Evolutionary conservation across 2,797 vertebrate species (phyloP).

Genomic region (Chromobotia macracanthus): DNA sequence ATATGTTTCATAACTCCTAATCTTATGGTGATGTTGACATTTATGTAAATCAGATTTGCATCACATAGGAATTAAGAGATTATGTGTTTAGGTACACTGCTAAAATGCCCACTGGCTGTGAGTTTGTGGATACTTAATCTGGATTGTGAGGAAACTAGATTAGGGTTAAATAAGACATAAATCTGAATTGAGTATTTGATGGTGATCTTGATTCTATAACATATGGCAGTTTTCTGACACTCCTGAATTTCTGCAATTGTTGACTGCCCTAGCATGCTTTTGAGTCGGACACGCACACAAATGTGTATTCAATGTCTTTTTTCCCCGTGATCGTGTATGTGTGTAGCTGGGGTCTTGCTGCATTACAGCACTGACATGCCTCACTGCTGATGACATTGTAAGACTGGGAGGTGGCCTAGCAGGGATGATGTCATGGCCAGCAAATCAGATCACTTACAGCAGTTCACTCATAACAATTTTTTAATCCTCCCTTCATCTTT

Average conservation of each 20-base stretch:
- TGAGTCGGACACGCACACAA: background rate
- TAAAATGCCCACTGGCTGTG: background rate
- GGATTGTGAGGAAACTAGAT: conserved; percentile 37
- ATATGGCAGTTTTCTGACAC: conserved; percentile 71
- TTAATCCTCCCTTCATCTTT: background rate
- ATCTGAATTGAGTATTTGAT: conserved; percentile 53
- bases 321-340: background rate
- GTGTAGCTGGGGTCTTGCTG: conserved; percentile 62
- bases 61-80: conserved; percentile 18
- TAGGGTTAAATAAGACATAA: conserved; percentile 12
- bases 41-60: conserved; percentile 30
- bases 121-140: conserved; percentile 26
- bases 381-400: conserved; percentile 76
- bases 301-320: background rate
- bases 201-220: conserved; percentile 68
- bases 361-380: conserved; percentile 79
- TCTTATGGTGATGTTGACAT: conserved; percentile 33
- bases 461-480: conserved; percentile 43
- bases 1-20: conserved; percentile 36
- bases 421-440: conserved; percentile 76
- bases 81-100: background rate
- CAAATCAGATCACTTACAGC: conserved; percentile 66
- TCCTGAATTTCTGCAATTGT: conserved; percentile 70
- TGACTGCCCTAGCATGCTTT: conserved; percentile 58
- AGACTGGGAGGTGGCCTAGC: conserved; percentile 55